These are phyloP conservation scores for Aphyosemion australe DNA, from an alignment of 2,113 vertebrate genomes.

Conservation along the genomic window DNA sequence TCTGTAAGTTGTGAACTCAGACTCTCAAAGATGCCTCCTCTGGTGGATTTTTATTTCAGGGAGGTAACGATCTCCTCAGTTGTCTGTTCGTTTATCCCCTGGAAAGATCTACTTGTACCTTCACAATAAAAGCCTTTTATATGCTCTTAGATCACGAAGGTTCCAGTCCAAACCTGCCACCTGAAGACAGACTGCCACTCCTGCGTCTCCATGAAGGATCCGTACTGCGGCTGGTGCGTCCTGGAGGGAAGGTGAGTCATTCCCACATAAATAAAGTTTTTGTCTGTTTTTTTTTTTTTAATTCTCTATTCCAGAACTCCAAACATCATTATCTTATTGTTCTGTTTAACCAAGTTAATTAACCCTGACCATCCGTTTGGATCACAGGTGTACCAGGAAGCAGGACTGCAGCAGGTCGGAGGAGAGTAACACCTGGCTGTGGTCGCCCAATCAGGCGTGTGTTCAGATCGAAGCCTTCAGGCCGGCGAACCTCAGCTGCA, in stretches of 20 bases:
- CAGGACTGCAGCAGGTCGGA: slow-evolving; percentile 78
- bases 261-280: too few relatives aligned
- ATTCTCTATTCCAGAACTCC: too few relatives aligned
- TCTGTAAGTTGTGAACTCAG: too few relatives aligned
- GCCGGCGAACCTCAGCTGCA: slow-evolving; percentile 89
- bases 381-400: slow-evolving; percentile 85
- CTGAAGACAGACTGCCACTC: slow-evolving; percentile 80
- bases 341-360: too few relatives aligned
- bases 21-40: too few relatives aligned
- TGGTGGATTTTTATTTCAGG: too few relatives aligned
- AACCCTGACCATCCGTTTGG: not conserved
- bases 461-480: slow-evolving; percentile 79
- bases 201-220: slow-evolving; percentile 84
- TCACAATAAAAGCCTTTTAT: slow-evolving; percentile 19
- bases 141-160: slow-evolving; percentile 70
- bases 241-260: slow-evolving; percentile 85
- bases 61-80: too few relatives aligned
- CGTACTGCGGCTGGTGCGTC: slow-evolving; percentile 97
- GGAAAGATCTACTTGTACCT: not conserved
- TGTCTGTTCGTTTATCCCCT: too few relatives aligned
- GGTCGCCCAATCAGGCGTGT: slow-evolving; percentile 86
- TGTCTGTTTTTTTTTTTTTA: too few relatives aligned
- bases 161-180: slow-evolving; percentile 89
- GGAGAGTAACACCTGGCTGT: slow-evolving; percentile 87
- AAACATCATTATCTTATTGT: too few relatives aligned